Conservation (phyloP, 2,113 vertebrate genomes). For the Mesoclemmys tuberculata region DNA sequence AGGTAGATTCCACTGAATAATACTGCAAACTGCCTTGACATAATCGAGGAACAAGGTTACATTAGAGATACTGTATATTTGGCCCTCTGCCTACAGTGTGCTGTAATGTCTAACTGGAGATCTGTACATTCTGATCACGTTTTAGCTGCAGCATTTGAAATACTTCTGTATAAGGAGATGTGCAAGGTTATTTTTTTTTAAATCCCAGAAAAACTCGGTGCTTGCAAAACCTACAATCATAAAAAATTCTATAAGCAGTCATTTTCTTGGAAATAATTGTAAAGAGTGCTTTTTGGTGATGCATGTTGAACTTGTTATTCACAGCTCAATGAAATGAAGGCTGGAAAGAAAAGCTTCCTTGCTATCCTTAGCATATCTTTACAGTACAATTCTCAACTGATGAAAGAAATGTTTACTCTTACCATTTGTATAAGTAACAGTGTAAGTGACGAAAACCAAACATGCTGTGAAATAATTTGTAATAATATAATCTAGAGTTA, state of each 20-base stretch:
- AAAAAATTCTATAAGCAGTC: not conserved
- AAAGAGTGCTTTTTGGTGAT: not conserved
- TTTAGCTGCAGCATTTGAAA: not conserved
- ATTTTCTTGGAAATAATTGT: not conserved
- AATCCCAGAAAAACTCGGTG: not conserved
- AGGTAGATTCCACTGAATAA: fast-evolving
- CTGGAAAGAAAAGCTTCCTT: not conserved
- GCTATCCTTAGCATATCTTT: not conserved
- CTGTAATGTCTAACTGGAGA: not conserved
- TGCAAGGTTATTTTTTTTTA: not conserved
- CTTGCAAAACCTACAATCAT: not conserved
- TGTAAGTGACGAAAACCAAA: not conserved
- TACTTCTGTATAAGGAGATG: not conserved
- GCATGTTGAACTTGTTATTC: not conserved
- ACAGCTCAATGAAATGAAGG: not conserved
- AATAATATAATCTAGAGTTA: not conserved
- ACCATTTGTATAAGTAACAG: not conserved
- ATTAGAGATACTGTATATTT: not conserved
- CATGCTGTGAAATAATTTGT: not conserved
- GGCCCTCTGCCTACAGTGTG: not conserved
- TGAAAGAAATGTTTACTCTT: constrained; percentile 13
- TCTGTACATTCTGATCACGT: not conserved
- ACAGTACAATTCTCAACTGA: not conserved
- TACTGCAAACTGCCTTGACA: fast-evolving
- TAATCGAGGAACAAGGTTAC: not conserved